Base-by-base conservation (phyloP, 1,140 invertebrate species). In the Zaprionus ornatus region DNA sequence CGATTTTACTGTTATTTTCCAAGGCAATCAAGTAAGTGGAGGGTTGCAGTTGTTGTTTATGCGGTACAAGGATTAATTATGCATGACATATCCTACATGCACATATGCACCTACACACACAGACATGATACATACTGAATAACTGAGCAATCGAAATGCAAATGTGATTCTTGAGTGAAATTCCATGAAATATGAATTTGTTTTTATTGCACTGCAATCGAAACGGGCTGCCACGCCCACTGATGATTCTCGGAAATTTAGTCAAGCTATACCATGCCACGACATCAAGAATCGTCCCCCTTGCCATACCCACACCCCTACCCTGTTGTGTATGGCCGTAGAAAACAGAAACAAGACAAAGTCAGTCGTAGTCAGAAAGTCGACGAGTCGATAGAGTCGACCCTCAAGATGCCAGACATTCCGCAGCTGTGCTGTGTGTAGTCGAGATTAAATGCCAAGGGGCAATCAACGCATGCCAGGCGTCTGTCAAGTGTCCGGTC, bases 371-470 rank as follows among this genome's bases (percentile, higher is more conserved):
- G 9, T 21, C 45, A 50, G 45, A 19, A 50, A 13, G 45, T 50
- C 45, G 19, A 13, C 45, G 19, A 50, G 19, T 50, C 45, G 19
- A 19, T 19, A 48, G 10, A 48, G 9, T 23, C 19, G 3, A 23
- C 4, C 45, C 45, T 23, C 45, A 23, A 50, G 21, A 67, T 68
- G 64, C 27, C 56, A 40, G 64, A 32, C 56, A 73, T 73, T 60
- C 48, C 45, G 15, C 65, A 62, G 57, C 50, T 56, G 61, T 71
- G 37, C n/a, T 17, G 54, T 48, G 56, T 74, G 45, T 17, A 21
- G 54, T 60, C 76, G 74, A 80, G 82, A 84, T 80, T 80, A 75
- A 84, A 84, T 80, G 77, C 81, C 77, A 78, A 68, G 56, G 56
- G 67, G 74, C 81, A 84, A 85, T 84, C 81, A 75, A 77, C 74